A percentile compares a stretch with the other conserved stretches of the same genome.
Evolutionary conservation across 2,888 invertebrate species (phyloP).

Genomic region (Argyra leucocephala): DNA sequence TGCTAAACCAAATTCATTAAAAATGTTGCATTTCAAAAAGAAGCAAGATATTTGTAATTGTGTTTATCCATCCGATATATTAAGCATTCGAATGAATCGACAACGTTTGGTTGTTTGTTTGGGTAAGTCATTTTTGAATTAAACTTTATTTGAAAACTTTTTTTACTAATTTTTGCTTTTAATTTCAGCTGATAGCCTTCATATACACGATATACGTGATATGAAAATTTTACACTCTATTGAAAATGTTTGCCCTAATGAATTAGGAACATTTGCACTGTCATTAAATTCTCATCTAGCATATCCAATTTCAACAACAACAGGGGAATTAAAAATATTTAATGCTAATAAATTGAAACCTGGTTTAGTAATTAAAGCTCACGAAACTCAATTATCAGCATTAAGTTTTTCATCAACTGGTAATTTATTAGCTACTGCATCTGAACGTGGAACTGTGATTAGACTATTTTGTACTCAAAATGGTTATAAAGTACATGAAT

Average conservation of each 20-base stretch:
- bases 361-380: conserved; percentile 38
- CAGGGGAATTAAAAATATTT: conserved; percentile 40
- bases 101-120: conserved; percentile 38
- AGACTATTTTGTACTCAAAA: conserved; percentile 42
- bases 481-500: conserved; percentile 42
- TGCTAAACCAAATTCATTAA: conserved; percentile 40
- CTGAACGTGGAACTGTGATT: conserved; percentile 43
- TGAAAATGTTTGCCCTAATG: conserved; percentile 37
- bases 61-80: conserved; percentile 40
- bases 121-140: conserved; percentile 8
- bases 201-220: conserved; percentile 43
- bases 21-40: conserved; percentile 43
- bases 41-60: conserved; percentile 43
- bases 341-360: conserved; percentile 37
- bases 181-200: conserved; percentile 35
- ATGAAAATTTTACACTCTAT: conserved; percentile 43
- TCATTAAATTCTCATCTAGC: conserved; percentile 41
- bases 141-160: too few relatives aligned
- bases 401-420: conserved; percentile 40
- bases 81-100: conserved; percentile 42
- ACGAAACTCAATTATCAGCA: conserved; percentile 39
- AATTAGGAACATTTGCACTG: conserved; percentile 38
- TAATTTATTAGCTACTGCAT: conserved; percentile 39
- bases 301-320: conserved; percentile 36
- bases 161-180: too few relatives aligned